Percentiles rank a stretch among this genome's conserved stretches.
Evolutionary conservation across 2,888 invertebrate genomes (phyloP).

Genomic region (Carcina quercana): DNA sequence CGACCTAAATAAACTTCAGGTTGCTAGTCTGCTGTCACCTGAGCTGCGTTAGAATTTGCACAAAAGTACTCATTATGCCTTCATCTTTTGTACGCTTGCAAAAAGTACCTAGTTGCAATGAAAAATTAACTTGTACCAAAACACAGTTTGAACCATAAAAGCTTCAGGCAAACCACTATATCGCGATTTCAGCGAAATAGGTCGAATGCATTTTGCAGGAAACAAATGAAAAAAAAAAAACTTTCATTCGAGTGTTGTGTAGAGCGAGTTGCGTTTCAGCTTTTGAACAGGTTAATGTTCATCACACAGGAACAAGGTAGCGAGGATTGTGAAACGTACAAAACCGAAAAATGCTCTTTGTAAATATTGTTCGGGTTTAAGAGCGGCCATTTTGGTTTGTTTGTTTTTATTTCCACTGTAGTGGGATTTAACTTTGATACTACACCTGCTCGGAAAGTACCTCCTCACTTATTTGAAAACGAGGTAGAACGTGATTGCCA

Average conservation of each 20-base stretch:
- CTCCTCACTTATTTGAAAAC: too few relatives aligned
- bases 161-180: constrained; percentile 4
- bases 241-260: constrained; percentile 34
- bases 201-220: constrained; percentile 31
- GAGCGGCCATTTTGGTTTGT: background rate
- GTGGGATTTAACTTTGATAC: background rate
- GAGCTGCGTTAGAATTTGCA: too few relatives aligned
- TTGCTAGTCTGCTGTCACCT: too few relatives aligned
- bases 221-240: constrained; percentile 36
- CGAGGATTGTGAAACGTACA: constrained; percentile 21
- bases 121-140: too few relatives aligned
- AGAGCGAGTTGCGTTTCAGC: constrained; percentile 35
- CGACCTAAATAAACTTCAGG: too few relatives aligned
- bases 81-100: too few relatives aligned
- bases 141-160: too few relatives aligned
- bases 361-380: constrained; percentile 24
- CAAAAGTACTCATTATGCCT: too few relatives aligned
- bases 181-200: constrained; percentile 25
- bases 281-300: constrained; percentile 49
- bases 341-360: constrained; percentile 25
- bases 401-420: background rate
- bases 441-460: too few relatives aligned
- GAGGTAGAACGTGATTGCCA: too few relatives aligned
- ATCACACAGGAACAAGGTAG: constrained; percentile 34
- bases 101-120: too few relatives aligned